phyloP scores from a whole-genome alignment of 2,797 vertebrate species.

The Spea hammondii region DNA sequence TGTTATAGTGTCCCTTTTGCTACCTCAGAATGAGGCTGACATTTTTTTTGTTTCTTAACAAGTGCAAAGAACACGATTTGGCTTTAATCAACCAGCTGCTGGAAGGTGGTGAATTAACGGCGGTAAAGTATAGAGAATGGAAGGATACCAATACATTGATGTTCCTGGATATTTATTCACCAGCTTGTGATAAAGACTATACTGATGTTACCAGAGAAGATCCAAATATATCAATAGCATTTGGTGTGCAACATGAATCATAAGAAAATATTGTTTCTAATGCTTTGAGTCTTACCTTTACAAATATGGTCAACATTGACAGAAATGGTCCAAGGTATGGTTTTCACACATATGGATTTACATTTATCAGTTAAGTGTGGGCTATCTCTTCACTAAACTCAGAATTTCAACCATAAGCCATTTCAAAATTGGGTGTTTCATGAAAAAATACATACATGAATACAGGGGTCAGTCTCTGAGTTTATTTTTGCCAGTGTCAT shows the following conservation, averaged over 20 bases:
- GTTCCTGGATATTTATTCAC: slow-evolving; percentile 80
- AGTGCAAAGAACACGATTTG: slow-evolving; percentile 93
- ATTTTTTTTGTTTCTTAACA: not conserved
- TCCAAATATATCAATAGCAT: not conserved
- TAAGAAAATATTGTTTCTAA: not conserved
- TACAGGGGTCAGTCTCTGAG: no score
- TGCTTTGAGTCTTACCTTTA: no score
- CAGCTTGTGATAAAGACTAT: slow-evolving; percentile 54
- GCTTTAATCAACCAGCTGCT: slow-evolving; percentile 86
- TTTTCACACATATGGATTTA: no score
- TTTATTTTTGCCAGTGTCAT: no score
- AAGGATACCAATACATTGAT: slow-evolving; percentile 82
- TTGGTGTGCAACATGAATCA: not conserved
- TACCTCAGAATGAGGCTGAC: not conserved
- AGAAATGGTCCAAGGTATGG: no score
- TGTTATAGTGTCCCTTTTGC: no score
- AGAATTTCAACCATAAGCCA: no score
- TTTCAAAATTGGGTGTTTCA: no score
- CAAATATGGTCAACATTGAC: no score
- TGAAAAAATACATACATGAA: no score
- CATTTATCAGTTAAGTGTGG: no score
- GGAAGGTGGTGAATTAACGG: slow-evolving; percentile 75
- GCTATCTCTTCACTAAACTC: no score
- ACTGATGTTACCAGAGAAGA: slow-evolving; percentile 41
- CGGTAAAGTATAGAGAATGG: slow-evolving; percentile 85